Evolutionary conservation across 1,140 invertebrate species (phyloP), one percentile per base, ranked within the genome.

Genomic region (Drosophila insularis): DNA sequence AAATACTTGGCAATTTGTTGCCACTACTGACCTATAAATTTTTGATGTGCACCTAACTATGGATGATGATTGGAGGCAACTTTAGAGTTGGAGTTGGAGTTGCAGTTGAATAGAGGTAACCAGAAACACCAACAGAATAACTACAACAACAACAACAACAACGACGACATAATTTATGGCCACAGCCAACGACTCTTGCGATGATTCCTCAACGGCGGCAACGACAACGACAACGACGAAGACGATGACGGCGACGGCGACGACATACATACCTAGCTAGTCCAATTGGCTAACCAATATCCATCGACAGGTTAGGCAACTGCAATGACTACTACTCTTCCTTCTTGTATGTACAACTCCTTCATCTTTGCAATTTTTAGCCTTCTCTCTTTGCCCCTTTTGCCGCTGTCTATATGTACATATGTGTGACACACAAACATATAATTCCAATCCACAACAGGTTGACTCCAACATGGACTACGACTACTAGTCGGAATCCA

Each of bases 11-110:
- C 82, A 91, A 91, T 91, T 91, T 91, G 90, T 91, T 76, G 86
- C 82, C 79, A 87, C 90, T 87, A 91, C 90, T 91, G 90, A 91
- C 90, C 90, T 91, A 91, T 91, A 91, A 91, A 91, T 90, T 91
- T 50, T 89, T 90, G 78, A 90, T 90, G 89, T 81, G 87, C 65
- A 70, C 78, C 78, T 80, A 82, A 84, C 80, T 64, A 74, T 80
- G 43, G 43, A 50, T 50, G 74, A 71, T 66, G 71, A 68, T 76
- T 74, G 75, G 75, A 69, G 50, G 69, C 71, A 63, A 54, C 53
- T 37, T 32, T 32, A 46, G 46, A 27, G 35, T 23, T 17, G 39
- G 40, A 11, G 61, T 46, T 21, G 17, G 10, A 50, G 43, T 50
- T 21, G 17, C 4, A 50, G 43, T 50, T 50, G 43, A 19, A 4